Evolutionary conservation across 2,888 invertebrate species (phyloP).

Genomic region (Tortrix viridana): DNA sequence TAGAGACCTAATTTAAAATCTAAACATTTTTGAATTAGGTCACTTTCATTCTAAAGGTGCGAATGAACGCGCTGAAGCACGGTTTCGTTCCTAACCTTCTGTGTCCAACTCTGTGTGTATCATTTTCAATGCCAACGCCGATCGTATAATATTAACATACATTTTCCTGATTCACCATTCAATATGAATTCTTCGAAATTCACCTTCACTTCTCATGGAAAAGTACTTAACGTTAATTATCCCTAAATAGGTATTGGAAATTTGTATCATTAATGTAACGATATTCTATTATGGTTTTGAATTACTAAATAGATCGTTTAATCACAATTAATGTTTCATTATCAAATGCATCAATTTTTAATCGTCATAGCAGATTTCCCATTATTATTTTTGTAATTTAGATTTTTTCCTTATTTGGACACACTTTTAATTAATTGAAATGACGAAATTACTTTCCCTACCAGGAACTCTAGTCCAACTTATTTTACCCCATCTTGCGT

Average conservation of each 20-base stretch:
- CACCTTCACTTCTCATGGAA: conserved; percentile 13
- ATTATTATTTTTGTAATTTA: background rate
- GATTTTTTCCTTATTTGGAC: background rate
- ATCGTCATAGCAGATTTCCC: background rate
- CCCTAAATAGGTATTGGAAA: conserved; percentile 10
- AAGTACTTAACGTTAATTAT: conserved; percentile 25
- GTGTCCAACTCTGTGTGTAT: no score
- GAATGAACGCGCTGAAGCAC: no score
- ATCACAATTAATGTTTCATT: background rate
- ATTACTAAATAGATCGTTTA: conserved; percentile 9
- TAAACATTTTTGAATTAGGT: no score
- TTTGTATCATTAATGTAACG: conserved; percentile 5
- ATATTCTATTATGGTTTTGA: conserved; percentile 5
- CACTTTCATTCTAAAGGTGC: no score
- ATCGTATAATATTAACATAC: background rate
- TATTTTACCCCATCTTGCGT: no score
- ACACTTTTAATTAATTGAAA: no score
- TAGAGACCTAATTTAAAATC: no score
- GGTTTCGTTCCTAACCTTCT: no score
- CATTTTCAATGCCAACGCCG: background rate
- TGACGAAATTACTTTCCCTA: no score
- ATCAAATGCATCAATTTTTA: conserved; percentile 4
- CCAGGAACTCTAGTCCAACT: no score
- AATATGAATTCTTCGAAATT: conserved; percentile 14
- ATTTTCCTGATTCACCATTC: conserved; percentile 12